phyloP scores from a whole-genome alignment of 2,113 vertebrate genomes.

The Arizona elegans region DNA sequence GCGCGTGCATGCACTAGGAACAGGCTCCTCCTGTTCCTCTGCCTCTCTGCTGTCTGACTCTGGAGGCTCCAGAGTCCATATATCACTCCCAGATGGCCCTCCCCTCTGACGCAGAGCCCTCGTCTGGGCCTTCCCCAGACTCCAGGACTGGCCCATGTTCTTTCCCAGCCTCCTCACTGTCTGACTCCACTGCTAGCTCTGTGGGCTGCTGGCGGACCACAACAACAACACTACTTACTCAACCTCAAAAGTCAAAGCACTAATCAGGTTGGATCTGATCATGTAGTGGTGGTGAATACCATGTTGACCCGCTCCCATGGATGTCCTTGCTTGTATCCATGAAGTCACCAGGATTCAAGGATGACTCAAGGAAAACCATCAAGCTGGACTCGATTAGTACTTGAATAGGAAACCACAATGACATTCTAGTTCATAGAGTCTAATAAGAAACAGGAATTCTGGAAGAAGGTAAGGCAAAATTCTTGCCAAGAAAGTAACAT shows the following conservation, averaged over 20 bases:
- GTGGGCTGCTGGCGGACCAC: too few species aligned
- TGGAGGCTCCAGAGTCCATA: too few species aligned
- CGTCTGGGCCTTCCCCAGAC: too few species aligned
- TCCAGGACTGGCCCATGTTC: too few species aligned
- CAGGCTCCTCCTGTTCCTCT: too few species aligned
- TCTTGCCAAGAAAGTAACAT: background rate
- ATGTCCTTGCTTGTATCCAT: background rate
- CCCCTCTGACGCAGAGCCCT: too few species aligned
- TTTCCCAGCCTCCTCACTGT: too few species aligned
- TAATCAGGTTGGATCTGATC: background rate
- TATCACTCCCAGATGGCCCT: too few species aligned
- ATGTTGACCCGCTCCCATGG: background rate
- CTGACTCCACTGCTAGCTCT: too few species aligned
- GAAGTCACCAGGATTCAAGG: background rate
- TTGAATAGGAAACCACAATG: background rate
- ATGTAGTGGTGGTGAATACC: background rate
- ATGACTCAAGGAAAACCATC: background rate
- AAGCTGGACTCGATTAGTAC: background rate
- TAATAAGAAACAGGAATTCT: background rate
- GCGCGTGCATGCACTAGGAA: too few species aligned
- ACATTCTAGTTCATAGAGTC: too few species aligned
- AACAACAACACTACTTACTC: background rate
- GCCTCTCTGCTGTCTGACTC: too few species aligned
- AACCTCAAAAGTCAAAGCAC: background rate
- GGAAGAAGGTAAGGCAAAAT: background rate